These are phyloP conservation scores for Montifringilla adamsi DNA, from an alignment of 2,113 vertebrate species.

Conservation along the genomic window DNA sequence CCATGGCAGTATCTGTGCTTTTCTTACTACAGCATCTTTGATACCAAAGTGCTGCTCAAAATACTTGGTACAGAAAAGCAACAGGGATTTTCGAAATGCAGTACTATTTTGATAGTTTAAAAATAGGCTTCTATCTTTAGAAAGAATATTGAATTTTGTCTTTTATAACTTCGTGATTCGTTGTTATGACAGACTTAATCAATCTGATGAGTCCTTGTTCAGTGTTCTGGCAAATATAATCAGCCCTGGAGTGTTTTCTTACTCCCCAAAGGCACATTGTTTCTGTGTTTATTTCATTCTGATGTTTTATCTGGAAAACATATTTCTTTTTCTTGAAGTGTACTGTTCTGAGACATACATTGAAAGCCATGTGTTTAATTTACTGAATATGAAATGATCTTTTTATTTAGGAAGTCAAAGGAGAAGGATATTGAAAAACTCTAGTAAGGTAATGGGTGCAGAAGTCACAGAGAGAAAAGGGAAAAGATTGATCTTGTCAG, in stretches of 20 bases:
- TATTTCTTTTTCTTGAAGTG: not conserved
- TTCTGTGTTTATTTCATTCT: constrained; percentile 40
- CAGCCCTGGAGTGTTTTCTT: not conserved
- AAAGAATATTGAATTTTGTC: constrained; percentile 34
- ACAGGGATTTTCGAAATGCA: not conserved
- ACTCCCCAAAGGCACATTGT: not conserved
- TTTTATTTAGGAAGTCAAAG: constrained; percentile 20
- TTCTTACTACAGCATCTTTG: not conserved
- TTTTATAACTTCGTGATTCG: not conserved
- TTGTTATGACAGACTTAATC: constrained; percentile 50
- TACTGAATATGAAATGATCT: not conserved
- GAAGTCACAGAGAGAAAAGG: not conserved
- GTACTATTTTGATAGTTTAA: not conserved
- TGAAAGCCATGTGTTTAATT: not conserved
- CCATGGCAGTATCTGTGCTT: not conserved
- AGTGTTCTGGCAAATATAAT: constrained; percentile 40
- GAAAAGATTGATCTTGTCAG: not conserved
- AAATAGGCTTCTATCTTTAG: constrained; percentile 15
- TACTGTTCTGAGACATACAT: not conserved
- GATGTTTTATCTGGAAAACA: constrained; percentile 10
- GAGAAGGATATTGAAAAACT: not conserved
- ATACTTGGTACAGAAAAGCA: not conserved
- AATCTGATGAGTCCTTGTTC: constrained; percentile 28
- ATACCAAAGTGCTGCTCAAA: not conserved
- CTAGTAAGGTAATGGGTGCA: not conserved